phyloP scores from a whole-genome alignment of 2,113 vertebrate genomes.

The Callospermophilus lateralis region DNA sequence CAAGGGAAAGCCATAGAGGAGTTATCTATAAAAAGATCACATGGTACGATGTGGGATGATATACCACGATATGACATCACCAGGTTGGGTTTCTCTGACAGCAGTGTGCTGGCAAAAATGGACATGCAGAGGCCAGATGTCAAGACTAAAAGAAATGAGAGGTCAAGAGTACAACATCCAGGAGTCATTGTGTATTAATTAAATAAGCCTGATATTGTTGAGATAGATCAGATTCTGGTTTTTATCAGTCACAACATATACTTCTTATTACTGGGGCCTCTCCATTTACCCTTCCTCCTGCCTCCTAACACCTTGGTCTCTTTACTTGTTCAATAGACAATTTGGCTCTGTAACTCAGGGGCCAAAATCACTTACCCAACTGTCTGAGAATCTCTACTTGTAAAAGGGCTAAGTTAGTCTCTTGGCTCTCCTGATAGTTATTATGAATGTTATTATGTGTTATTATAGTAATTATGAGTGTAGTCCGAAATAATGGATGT shows the following conservation, averaged over 20 bases:
- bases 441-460: no score
- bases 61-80: not conserved
- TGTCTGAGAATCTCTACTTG: not conserved
- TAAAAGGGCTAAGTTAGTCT: not conserved
- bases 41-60: not conserved
- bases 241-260: not conserved
- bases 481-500: not conserved
- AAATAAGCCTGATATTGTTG: not conserved
- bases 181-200: not conserved
- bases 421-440: not conserved
- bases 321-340: not conserved
- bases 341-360: not conserved
- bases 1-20: not conserved
- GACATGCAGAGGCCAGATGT: not conserved
- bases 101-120: not conserved
- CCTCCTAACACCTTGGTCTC: not conserved
- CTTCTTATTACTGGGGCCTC: not conserved
- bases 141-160: not conserved
- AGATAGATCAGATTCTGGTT: not conserved
- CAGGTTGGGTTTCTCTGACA: not conserved
- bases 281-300: not conserved
- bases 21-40: not conserved
- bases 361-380: slow-evolving; percentile 13
- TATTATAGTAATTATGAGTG: not conserved
- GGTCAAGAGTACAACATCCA: not conserved